Base-by-base conservation (phyloP, 92 coral and sea anemone genomes). In the Epizoanthus ramosus region DNA sequence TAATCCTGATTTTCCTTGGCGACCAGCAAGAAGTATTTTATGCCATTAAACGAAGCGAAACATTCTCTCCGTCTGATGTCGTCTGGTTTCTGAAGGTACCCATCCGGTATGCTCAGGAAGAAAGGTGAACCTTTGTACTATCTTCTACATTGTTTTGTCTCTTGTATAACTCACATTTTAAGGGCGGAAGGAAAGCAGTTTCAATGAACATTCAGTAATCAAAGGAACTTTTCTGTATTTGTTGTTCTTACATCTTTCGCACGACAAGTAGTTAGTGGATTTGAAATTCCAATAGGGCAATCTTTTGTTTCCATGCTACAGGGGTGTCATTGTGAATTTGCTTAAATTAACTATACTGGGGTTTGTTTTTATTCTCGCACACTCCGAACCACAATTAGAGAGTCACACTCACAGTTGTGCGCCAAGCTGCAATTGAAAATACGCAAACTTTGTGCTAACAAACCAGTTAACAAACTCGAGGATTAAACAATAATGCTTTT, bases 321-420 rank as follows among this genome's bases (percentile, higher is more conserved):
- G 91, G 86, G 89, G 89, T 71, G 89, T 84, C 80, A 88, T 85
- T 88, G 91, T 85, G 58, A 19, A 77, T 41, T 59, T 77, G 71
- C 58, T 43, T 60, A 61, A 60, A 77, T 77, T 39, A 77, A 61
- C 57, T 56, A 77, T 57, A 61, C 47, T 69, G 35, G 25, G 71
- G 37, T 77, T 77, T 77, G 82, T 77, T 77, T 77, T 61, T 61
- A 77, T 77, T 77, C 57, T 53, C 60, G 47, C 82, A 77, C 82
- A 77, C 69, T 77, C 63, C 71, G 16, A n/a, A 43, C 70, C 69
- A 77, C 82, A 77, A 77, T 18, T 43, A 60, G 57, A 60, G 52
- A 61, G 70, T 47, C 57, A 61, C 70, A 59, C 21, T 77, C 82
- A 77, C 82, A 77, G 82, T 77, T 77, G 82, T 77, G 82, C 17